A percentile compares a stretch with the other conserved stretches of the same genome.
phyloP scores from a whole-genome alignment of 1,140 invertebrate genomes.

The Akabosia matsudoensis region DNA sequence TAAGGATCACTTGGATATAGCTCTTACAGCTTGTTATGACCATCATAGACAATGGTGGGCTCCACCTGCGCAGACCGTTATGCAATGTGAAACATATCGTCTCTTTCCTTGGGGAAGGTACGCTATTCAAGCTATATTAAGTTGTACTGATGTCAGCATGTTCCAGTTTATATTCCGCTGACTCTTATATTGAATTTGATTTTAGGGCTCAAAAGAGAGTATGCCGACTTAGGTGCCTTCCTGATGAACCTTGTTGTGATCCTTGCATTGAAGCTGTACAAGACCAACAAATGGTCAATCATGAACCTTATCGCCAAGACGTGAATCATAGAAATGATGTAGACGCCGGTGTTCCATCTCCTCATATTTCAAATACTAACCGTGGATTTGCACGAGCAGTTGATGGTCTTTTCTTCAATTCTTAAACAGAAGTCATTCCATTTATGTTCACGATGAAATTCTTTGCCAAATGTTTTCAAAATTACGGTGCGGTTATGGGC shows the following conservation, averaged over 20 bases:
- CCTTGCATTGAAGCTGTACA: slow-evolving; percentile 23
- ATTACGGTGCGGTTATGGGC: too few relatives aligned
- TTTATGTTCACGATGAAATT: too few relatives aligned
- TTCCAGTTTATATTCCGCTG: too few relatives aligned
- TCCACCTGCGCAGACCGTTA: slow-evolving; percentile 28
- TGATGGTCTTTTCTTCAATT: slow-evolving; percentile 42
- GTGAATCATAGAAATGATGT: slow-evolving; percentile 32
- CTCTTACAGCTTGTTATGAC: slow-evolving; percentile 44
- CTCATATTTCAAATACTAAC: slow-evolving; percentile 43
- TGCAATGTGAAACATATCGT: slow-evolving; percentile 44
- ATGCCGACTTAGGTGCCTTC: slow-evolving; percentile 37
- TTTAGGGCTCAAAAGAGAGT: slow-evolving; percentile 38
- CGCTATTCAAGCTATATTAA: too few relatives aligned
- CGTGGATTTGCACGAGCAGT: slow-evolving; percentile 36
- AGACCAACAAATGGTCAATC: slow-evolving; percentile 33
- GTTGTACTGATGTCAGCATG: too few relatives aligned
- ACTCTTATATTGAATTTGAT: background rate
- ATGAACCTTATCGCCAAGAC: slow-evolving; percentile 40
- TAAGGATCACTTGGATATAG: slow-evolving; percentile 31
- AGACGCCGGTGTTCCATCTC: slow-evolving; percentile 28
- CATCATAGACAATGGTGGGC: slow-evolving; percentile 42
- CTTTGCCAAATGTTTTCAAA: too few relatives aligned
- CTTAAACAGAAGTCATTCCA: too few relatives aligned
- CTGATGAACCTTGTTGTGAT: slow-evolving; percentile 36
- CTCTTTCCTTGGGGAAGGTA: slow-evolving; percentile 45